A percentile compares a stretch with the other conserved stretches of the same genome.
Evolutionary conservation across 1,140 invertebrate genomes (phyloP).

Genomic region (Zaprionus tsacasi): DNA sequence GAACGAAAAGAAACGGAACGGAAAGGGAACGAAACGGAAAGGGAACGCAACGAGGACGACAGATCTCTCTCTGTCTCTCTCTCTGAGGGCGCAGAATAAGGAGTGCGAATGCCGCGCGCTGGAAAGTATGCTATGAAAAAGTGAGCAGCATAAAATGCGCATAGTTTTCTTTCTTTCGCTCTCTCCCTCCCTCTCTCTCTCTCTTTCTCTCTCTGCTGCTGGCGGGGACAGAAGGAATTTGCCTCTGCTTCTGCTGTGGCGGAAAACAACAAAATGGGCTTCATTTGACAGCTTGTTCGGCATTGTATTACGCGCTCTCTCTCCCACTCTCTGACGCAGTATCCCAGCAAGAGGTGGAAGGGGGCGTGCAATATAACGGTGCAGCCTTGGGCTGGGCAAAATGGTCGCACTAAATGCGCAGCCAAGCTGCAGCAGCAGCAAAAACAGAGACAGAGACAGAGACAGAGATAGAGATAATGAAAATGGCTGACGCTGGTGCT

Average conservation of each 20-base stretch:
- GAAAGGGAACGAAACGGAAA: constrained; percentile 13
- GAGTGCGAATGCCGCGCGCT: constrained; percentile 58
- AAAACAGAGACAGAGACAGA: constrained; percentile 22
- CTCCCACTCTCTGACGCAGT: neutral
- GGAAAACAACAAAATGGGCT: constrained; percentile 68
- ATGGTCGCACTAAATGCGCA: constrained; percentile 70
- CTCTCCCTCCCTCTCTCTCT: too few species aligned
- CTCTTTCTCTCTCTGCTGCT: constrained; percentile 14
- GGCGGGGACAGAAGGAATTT: constrained; percentile 34
- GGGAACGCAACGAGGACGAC: neutral
- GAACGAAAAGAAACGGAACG: constrained; percentile 35
- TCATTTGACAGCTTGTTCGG: constrained; percentile 80
- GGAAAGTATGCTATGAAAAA: constrained; percentile 50
- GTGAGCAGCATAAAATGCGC: constrained; percentile 65
- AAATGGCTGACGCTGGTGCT: constrained; percentile 61
- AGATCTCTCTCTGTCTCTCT: constrained; percentile 10
- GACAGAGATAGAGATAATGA: constrained; percentile 64
- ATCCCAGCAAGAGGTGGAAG: neutral
- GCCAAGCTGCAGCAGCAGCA: constrained; percentile 40
- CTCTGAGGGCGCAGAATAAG: too few species aligned
- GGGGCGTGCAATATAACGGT: constrained; percentile 35
- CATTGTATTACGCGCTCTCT: constrained; percentile 58
- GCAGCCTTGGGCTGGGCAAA: constrained; percentile 45
- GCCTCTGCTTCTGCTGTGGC: constrained; percentile 1
- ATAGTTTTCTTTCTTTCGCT: constrained; percentile 49